These are phyloP conservation scores for Cyprinodon diabolis DNA, from an alignment of 2,797 vertebrate genomes.

Conservation along the genomic window DNA sequence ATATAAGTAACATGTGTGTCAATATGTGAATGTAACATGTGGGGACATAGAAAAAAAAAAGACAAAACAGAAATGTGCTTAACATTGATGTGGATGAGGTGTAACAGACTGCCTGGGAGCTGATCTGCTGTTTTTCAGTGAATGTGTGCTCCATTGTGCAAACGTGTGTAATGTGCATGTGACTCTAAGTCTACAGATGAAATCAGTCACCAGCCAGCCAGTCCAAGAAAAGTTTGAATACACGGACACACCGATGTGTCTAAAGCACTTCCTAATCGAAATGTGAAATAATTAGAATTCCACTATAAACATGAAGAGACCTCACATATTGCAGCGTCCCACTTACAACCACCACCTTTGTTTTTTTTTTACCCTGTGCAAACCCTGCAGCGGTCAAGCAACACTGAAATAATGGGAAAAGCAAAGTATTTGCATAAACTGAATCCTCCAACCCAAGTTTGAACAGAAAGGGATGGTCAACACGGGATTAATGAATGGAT, in stretches of 20 bases:
- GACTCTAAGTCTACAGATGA: slow-evolving; percentile 37
- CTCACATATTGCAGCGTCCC: slow-evolving; percentile 60
- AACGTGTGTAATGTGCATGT: slow-evolving; percentile 47
- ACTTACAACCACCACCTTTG: slow-evolving; percentile 26
- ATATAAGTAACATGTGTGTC: slow-evolving; percentile 21
- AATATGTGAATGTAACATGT: slow-evolving; percentile 17
- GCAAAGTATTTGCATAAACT: slow-evolving; percentile 20
- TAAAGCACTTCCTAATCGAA: slow-evolving; percentile 65
- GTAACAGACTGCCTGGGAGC: slow-evolving; percentile 51
- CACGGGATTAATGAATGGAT: slow-evolving; percentile 33
- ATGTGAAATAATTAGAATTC: slow-evolving; percentile 38
- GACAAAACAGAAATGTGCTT: slow-evolving; percentile 23
- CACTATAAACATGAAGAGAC: slow-evolving; percentile 50
- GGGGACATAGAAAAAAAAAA: not conserved
- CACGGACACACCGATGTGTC: slow-evolving; percentile 50
- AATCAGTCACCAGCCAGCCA: slow-evolving; percentile 53
- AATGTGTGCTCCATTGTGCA: slow-evolving; percentile 49
- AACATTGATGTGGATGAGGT: slow-evolving; percentile 18
- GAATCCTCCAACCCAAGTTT: slow-evolving; percentile 20
- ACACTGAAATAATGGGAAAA: slow-evolving; percentile 22
- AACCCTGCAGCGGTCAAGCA: slow-evolving; percentile 42
- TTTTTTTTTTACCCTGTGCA: slow-evolving; percentile 29
- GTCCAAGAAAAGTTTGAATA: slow-evolving; percentile 46
- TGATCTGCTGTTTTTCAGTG: slow-evolving; percentile 49
- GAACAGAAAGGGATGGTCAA: slow-evolving; percentile 16